phyloP scores from a whole-genome alignment of 1,140 invertebrate species.

The Drosophila elegans region DNA sequence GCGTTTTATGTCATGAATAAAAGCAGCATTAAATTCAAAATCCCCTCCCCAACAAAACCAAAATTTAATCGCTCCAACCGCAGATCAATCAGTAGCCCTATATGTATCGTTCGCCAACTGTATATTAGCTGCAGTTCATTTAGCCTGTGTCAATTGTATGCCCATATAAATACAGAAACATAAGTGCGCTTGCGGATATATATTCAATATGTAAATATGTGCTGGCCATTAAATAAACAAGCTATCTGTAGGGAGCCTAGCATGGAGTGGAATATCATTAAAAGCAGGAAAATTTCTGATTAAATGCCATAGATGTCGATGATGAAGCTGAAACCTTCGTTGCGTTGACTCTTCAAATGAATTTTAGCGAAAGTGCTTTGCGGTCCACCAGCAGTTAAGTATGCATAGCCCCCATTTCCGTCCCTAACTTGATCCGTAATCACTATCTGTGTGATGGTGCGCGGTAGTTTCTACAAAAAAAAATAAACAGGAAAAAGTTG shows the following conservation, averaged over 20 bases:
- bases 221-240: slow-evolving; percentile 27
- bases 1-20: neutral
- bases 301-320: slow-evolving; percentile 85
- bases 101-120: slow-evolving; percentile 6
- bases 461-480: slow-evolving; percentile 4
- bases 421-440: slow-evolving; percentile 86
- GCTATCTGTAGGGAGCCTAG: slow-evolving; percentile 8
- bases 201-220: slow-evolving; percentile 33
- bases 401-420: slow-evolving; percentile 86
- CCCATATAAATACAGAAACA: slow-evolving; percentile 26
- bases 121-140: slow-evolving; percentile 49
- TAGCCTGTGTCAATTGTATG: slow-evolving; percentile 19
- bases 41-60: neutral
- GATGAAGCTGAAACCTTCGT: slow-evolving; percentile 86
- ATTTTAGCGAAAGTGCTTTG: slow-evolving; percentile 84
- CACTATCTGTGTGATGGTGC: slow-evolving; percentile 85
- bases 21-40: neutral
- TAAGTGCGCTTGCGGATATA: slow-evolving; percentile 20
- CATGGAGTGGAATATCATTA: slow-evolving; percentile 17
- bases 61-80: slow-evolving; percentile 1
- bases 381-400: slow-evolving; percentile 84
- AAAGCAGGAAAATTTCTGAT: slow-evolving; percentile 5
- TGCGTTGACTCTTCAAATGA: slow-evolving; percentile 86
- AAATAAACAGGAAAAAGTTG: neutral
- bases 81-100: slow-evolving; percentile 15